Conservation (phyloP, 2,888 invertebrate genomes). For the Cantharis rufa region DNA sequence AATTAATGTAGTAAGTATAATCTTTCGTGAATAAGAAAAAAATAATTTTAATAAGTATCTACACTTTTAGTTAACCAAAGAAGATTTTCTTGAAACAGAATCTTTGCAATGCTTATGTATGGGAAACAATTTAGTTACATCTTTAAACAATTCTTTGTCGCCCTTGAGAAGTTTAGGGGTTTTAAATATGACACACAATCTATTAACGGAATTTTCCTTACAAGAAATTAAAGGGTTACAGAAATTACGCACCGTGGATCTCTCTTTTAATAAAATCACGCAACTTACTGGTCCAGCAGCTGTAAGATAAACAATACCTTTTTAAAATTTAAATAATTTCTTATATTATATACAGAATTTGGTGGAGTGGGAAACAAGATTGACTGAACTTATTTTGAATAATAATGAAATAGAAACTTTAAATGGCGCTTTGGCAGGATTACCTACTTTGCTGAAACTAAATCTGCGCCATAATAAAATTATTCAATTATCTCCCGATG, state of each 20-base stretch:
- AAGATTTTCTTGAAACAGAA: conserved; percentile 76
- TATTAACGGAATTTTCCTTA: conserved; percentile 76
- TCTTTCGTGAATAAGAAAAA: neutral
- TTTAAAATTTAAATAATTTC: conserved; percentile 5
- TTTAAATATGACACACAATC: conserved; percentile 77
- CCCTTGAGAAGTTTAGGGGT: conserved; percentile 69
- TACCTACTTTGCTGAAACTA: conserved; percentile 72
- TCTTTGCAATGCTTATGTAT: conserved; percentile 71
- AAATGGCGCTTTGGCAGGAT: conserved; percentile 75
- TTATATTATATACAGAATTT: conserved; percentile 63
- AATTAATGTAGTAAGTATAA: conserved; percentile 68
- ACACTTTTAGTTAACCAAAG: conserved; percentile 65
- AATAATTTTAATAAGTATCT: neutral
- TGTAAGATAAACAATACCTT: conserved; percentile 52
- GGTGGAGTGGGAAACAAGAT: conserved; percentile 75
- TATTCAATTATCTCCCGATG: conserved; percentile 74
- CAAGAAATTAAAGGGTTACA: conserved; percentile 77
- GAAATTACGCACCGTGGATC: conserved; percentile 71
- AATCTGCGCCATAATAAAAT: conserved; percentile 78
- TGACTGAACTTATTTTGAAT: conserved; percentile 73
- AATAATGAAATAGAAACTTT: conserved; percentile 73
- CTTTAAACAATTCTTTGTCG: conserved; percentile 73
- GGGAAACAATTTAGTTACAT: conserved; percentile 72
- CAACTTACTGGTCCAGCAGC: conserved; percentile 69
- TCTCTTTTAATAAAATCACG: conserved; percentile 76